These are phyloP conservation scores for Strix aluco DNA, from an alignment of 2,113 vertebrate genomes.

Conservation along the genomic window DNA sequence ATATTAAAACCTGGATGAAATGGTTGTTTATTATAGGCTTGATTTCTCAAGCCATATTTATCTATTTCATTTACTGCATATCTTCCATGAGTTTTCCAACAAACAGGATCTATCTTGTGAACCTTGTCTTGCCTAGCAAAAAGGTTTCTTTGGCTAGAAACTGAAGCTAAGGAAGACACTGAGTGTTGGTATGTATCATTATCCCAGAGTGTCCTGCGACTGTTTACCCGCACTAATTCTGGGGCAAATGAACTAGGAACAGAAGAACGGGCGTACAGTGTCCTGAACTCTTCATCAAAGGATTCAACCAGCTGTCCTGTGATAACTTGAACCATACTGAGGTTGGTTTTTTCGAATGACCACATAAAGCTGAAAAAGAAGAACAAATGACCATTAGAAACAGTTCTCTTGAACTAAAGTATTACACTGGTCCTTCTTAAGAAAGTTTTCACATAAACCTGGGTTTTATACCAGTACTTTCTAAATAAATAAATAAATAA, in stretches of 20 bases:
- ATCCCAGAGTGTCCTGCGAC: constrained; percentile 67
- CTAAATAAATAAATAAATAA: background rate
- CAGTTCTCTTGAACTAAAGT: background rate
- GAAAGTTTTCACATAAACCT: background rate
- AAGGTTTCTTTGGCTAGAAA: constrained; percentile 77
- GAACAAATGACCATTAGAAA: constrained; percentile 40
- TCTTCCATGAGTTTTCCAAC: constrained; percentile 81
- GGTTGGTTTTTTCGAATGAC: constrained; percentile 95
- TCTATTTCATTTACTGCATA: constrained; percentile 75
- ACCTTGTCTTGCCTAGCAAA: constrained; percentile 81
- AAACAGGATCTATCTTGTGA: constrained; percentile 82
- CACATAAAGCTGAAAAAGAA: constrained; percentile 87
- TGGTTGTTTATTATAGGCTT: constrained; percentile 63
- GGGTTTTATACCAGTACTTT: background rate
- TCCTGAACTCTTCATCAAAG: constrained; percentile 96
- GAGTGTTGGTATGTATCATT: constrained; percentile 73
- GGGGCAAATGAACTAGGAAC: constrained; percentile 77
- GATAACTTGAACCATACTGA: constrained; percentile 96
- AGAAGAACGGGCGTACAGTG: constrained; percentile 88
- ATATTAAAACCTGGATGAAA: constrained; percentile 72
- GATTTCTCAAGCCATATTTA: constrained; percentile 66
- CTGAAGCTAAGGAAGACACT: constrained; percentile 74
- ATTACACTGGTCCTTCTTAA: background rate
- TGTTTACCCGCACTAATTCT: constrained; percentile 67
- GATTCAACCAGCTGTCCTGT: constrained; percentile 90